A percentile compares a stretch with the other conserved stretches of the same genome.
Conservation (phyloP, 2,797 vertebrate species). For the Prunella strophiata region DNA sequence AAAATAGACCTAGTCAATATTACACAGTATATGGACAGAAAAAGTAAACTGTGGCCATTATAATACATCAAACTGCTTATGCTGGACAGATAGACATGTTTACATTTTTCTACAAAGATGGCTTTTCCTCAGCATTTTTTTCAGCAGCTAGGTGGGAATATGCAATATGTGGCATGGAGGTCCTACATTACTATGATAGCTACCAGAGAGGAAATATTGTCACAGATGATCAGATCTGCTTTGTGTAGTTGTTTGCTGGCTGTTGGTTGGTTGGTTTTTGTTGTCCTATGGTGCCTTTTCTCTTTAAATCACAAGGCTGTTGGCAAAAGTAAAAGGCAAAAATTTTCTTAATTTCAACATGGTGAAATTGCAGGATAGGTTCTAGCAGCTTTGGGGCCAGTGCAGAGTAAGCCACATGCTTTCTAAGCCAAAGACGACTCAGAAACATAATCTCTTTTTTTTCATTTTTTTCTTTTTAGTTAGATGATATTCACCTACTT, state of each 20-base stretch:
- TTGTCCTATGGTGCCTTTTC: neutral
- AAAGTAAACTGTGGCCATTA: slow-evolving; percentile 23
- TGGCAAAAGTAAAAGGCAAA: neutral
- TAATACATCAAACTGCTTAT: neutral
- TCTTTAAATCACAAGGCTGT: neutral
- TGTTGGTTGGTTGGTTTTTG: fast-evolving
- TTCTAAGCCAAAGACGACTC: neutral
- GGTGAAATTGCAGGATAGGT: fast-evolving
- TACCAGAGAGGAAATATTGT: neutral
- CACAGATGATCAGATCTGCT: neutral
- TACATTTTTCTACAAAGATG: neutral
- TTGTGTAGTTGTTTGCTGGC: neutral
- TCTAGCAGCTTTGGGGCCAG: neutral
- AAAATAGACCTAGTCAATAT: slow-evolving; percentile 38
- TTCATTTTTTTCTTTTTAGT: neutral
- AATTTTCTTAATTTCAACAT: neutral
- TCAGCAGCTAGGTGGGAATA: neutral
- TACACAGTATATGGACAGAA: slow-evolving; percentile 61
- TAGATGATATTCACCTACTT: neutral
- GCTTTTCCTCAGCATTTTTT: neutral
- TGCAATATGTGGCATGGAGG: fast-evolving
- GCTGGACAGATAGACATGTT: neutral
- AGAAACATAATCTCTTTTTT: neutral
- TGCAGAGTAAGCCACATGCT: neutral
- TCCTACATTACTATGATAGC: fast-evolving